These are phyloP conservation scores for Megaceryle torquata DNA, from an alignment of 2,113 vertebrate species.

Conservation along the genomic window DNA sequence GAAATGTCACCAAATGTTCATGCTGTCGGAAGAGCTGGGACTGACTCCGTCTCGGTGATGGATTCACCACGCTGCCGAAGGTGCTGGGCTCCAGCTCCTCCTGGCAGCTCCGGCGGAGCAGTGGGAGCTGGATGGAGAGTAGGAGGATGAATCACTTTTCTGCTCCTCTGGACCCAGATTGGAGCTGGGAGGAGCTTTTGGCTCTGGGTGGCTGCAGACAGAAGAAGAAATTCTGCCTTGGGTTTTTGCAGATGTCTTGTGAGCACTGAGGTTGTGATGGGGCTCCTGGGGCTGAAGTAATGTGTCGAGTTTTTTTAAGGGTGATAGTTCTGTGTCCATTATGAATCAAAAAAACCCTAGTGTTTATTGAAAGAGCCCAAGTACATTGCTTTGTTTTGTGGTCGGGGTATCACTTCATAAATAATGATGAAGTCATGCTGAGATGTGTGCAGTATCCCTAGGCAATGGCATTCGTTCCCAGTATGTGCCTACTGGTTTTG, in stretches of 20 bases:
- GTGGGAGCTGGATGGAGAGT: not conserved
- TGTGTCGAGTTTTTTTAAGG: not conserved
- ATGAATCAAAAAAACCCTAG: not conserved
- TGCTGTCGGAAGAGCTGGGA: not conserved
- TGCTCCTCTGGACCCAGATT: not conserved
- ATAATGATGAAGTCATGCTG: not conserved
- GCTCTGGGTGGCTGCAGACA: not conserved
- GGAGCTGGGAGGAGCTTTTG: not conserved
- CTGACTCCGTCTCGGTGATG: not conserved
- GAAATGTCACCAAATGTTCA: conserved; percentile 57
- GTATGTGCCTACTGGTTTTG: not conserved
- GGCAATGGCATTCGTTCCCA: not conserved
- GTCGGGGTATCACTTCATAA: not conserved
- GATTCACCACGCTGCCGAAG: not conserved
- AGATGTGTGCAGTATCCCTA: not conserved
- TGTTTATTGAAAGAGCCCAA: not conserved
- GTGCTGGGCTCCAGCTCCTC: not conserved
- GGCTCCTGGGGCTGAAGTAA: not conserved
- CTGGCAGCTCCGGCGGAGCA: not conserved
- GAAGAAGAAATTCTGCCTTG: not conserved
- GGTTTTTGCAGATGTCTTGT: not conserved
- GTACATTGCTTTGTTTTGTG: not conserved
- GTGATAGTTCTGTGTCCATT: not conserved
- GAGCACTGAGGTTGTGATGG: not conserved
- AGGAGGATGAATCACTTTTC: conserved; percentile 45